Conservation (phyloP, 2,113 vertebrate genomes). For the Tachysurus vachellii region DNA sequence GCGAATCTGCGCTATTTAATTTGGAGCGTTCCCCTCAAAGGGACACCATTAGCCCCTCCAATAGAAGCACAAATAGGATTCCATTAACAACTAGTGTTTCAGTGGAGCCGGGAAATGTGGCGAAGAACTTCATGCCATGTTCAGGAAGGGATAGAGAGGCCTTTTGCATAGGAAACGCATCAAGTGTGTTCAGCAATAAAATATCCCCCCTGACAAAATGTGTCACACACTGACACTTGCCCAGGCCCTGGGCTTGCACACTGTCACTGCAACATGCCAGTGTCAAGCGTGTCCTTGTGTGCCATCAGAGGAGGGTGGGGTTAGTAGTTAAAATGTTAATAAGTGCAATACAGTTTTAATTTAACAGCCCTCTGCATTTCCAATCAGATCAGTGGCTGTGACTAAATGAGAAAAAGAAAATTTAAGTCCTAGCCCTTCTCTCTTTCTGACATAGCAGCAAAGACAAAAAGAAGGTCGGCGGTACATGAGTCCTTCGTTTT, state of each 20-base stretch:
- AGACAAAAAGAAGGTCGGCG: conserved; percentile 23
- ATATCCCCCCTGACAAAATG: conserved; percentile 25
- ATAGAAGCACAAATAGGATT: conserved; percentile 80
- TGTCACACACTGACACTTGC: conserved; percentile 12
- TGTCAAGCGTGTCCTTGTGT: conserved; percentile 76
- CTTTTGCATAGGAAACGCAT: conserved; percentile 47
- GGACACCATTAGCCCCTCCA: conserved; percentile 78
- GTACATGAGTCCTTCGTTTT: conserved; percentile 1
- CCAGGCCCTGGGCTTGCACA: conserved; percentile 56
- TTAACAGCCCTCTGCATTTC: conserved; percentile 82
- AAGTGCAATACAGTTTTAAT: conserved; percentile 82
- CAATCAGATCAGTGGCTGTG: conserved; percentile 81
- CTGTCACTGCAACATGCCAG: conserved; percentile 70
- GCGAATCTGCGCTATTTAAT: conserved; percentile 82
- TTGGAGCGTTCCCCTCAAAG: conserved; percentile 79
- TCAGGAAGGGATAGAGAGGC: conserved; percentile 29
- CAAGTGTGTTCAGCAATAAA: conserved; percentile 36
- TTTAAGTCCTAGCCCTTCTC: conserved; percentile 8
- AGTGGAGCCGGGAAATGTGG: conserved; percentile 63
- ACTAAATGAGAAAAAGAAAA: conserved; percentile 78
- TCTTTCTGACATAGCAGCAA: conserved; percentile 19
- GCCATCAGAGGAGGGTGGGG: conserved; percentile 78
- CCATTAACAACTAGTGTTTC: conserved; percentile 76
- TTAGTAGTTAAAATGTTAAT: conserved; percentile 83
- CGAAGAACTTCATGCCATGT: conserved; percentile 67